phyloP scores from a whole-genome alignment of 2,888 invertebrate genomes.

The Andrena bucephala region DNA sequence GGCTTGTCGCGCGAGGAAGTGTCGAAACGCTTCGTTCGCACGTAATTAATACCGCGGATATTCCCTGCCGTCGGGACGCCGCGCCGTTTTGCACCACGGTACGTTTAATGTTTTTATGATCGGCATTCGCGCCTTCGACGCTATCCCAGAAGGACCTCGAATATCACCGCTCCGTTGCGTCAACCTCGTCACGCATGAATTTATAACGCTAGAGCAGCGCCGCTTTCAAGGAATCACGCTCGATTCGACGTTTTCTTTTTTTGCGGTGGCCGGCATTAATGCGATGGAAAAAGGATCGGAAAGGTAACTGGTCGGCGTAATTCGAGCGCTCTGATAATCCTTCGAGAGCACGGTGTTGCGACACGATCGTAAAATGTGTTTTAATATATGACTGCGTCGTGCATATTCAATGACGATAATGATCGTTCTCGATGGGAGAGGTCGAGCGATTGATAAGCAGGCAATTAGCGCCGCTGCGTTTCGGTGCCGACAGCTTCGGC shows the following conservation, averaged over 20 bases:
- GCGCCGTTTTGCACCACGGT: neutral
- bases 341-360: neutral
- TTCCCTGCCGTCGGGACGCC: neutral
- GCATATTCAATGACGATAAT: neutral
- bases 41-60: constrained; percentile 64
- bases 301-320: constrained; percentile 4
- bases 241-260: neutral
- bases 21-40: constrained; percentile 70
- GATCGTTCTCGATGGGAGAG: neutral
- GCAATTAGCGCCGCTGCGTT: no score
- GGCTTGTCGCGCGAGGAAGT: constrained; percentile 69
- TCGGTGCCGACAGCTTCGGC: no score
- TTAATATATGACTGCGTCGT: neutral
- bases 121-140: neutral
- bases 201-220: neutral
- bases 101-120: neutral
- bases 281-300: neutral
- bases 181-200: constrained; percentile 3
- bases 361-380: neutral
- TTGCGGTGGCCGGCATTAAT: neutral
- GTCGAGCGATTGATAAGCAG: no score
- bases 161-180: neutral
- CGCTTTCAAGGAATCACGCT: constrained; percentile 12
- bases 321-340: neutral
- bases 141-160: neutral